Evolutionary conservation across 2,113 vertebrate genomes (phyloP), one percentile per base, ranked within the genome.

Genomic region (Sterna hirundo): DNA sequence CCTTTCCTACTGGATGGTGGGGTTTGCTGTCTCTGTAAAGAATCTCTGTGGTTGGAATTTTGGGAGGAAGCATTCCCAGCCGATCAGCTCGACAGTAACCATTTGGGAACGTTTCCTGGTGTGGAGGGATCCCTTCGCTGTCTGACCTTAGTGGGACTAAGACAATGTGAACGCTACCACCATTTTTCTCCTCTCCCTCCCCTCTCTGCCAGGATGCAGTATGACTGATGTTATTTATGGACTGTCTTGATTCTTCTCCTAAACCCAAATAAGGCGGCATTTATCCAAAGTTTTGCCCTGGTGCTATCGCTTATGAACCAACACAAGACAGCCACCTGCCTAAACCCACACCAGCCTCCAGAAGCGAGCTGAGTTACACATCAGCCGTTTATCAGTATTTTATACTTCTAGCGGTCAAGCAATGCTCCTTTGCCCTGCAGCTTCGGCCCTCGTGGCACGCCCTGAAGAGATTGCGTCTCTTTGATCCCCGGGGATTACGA

Each of bases 131-230:
- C 18, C 10, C 21, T 85, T 68, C 0, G 0, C 42, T 32, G 1
- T 44, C 13, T 22, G 9, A 36, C 36, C 21, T 51, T 51, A 1
- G 1, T 25, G 55, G 9, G 7, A 38, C 65, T 44, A 14, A 47
- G 26, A 26, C 47, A 64, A 21, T 0, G 0, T 47, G 58, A 77
- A 82, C 1, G 2, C n/a, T 30, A 40, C 14, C 16, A 1, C 21
- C 26, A 6, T 60, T 40, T 54, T 51, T 49, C 34, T n/a, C 32
- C 14, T 32, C 34, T 38, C 58, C 47, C 26, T 32, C 27, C n/a
- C 20, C 8, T 36, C 15, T 52, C 29, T 66, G 55, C 57, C 61
- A 75, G 46, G 29, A 55, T 55, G 55, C 22, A 20, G 4, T 26
- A 62, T 14, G 65, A 55, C 60, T 38, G n/a, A 61, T 36, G 13